Conservation (phyloP, 2,797 vertebrate genomes). For the Pterois miles region DNA sequence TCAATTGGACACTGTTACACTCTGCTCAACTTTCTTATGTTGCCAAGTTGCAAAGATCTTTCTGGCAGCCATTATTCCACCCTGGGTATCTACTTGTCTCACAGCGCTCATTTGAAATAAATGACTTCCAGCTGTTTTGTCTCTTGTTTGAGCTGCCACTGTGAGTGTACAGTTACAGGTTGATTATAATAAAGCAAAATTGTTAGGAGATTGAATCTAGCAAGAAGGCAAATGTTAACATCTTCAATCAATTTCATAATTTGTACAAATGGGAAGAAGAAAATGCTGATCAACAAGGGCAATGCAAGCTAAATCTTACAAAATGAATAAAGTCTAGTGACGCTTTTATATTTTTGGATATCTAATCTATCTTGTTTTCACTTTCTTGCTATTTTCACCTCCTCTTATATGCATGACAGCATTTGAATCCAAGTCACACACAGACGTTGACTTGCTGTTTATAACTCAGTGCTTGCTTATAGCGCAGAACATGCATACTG, state of each 20-base stretch:
- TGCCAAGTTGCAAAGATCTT: conserved; percentile 28
- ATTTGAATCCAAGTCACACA: conserved; percentile 4
- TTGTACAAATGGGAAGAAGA: background rate
- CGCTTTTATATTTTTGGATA: background rate
- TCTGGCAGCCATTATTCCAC: conserved; percentile 19
- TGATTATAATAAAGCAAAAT: background rate
- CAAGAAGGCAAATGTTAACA: background rate
- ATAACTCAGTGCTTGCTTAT: conserved; percentile 1
- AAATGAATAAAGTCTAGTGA: background rate
- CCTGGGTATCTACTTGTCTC: conserved; percentile 5
- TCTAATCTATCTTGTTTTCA: background rate
- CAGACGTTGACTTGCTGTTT: background rate
- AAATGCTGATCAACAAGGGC: background rate
- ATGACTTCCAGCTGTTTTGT: conserved; percentile 35
- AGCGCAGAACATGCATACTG: conserved; percentile 1
- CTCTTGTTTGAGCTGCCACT: conserved; percentile 25
- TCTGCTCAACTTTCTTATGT: conserved; percentile 3
- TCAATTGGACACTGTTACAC: background rate
- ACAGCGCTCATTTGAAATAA: conserved; percentile 25
- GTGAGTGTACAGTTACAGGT: conserved; percentile 6
- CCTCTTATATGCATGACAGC: conserved; percentile 1
- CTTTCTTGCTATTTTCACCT: background rate
- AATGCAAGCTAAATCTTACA: background rate
- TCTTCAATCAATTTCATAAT: background rate
- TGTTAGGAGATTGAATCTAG: background rate